Percentiles rank a stretch among this genome's conserved stretches.
These are phyloP conservation scores for Cottoperca gobio DNA, from an alignment of 2,797 vertebrate species.

Conservation along the genomic window DNA sequence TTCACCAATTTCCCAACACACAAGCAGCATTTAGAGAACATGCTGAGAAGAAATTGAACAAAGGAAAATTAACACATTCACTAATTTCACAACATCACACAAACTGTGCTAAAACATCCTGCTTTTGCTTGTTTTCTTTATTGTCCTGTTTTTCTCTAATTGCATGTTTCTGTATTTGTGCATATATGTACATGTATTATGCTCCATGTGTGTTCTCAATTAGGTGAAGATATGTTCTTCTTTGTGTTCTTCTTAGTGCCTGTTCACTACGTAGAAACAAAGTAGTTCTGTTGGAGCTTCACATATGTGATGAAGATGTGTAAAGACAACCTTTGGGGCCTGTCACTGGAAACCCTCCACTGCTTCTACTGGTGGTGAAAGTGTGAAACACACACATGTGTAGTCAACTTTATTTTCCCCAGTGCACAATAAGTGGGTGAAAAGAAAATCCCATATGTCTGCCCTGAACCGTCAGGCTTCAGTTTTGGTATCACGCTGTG, in stretches of 20 bases:
- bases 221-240: background rate
- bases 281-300: background rate
- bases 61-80: background rate
- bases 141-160: background rate
- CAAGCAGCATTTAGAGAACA: background rate
- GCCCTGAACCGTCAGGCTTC: slow-evolving; percentile 11
- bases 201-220: background rate
- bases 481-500: slow-evolving; percentile 33
- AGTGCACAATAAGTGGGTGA: background rate
- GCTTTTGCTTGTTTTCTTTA: background rate
- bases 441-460: slow-evolving; percentile 1
- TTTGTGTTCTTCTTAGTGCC: background rate
- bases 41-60: background rate
- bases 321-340: background rate
- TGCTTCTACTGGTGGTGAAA: background rate
- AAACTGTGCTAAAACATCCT: background rate
- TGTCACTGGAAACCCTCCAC: background rate
- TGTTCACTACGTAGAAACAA: background rate
- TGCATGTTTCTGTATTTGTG: background rate
- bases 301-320: background rate
- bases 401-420: background rate
- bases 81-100: too few species aligned
- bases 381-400: background rate
- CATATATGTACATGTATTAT: background rate
- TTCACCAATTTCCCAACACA: background rate